Base-by-base conservation (phyloP, 2,113 vertebrate genomes). In the Percina caprodes region DNA sequence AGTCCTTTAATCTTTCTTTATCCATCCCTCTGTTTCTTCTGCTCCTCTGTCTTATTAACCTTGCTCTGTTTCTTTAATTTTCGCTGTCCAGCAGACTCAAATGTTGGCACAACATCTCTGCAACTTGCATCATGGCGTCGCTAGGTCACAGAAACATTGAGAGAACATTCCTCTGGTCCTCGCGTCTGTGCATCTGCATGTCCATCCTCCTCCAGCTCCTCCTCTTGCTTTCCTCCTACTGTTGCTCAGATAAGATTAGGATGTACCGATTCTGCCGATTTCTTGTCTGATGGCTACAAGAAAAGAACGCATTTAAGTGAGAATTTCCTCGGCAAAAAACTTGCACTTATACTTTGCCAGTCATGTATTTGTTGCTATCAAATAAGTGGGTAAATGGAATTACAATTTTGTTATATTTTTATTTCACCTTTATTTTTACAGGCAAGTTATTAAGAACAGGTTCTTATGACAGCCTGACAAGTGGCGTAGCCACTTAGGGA, bases 231-330 rank as follows among this genome's bases (percentile, higher is more conserved):
- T 89, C 78, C 73, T 77, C 91, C 94, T 86, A 83, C 78, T 70
- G 78, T 69, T 85, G 59, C 84, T 91, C 75, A 15, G 26, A 72
- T 82, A 90, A 88, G 89, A 94, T 95, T 99, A 99, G 84, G 97
- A 98, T 86, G 97, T 97, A 92, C 97, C 96, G 94, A 98, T 96
- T 89, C 98, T 96, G 83, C 97, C 96, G 82, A 99, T 95, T 96
- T 99, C 98, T 94, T 97, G 97, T 96, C 97, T 96, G 96, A 99
- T 99, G 93, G 98, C 98, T 99, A 82, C 74, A 77, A 62, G 54
- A 69, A 35, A 78, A 76, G 10, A 51, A 10, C 0, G 0, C 2
- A 0, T n/a, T 49, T 74, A n/a, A 23, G 23, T 16, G 10, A 58
- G 10, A 5, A 11, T 58, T 35, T 46, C 35, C 46, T n/a, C 5